Evolutionary conservation across 2,888 invertebrate species (phyloP), one percentile per base, ranked within the genome.

Genomic region (Lithophane ornitopus): DNA sequence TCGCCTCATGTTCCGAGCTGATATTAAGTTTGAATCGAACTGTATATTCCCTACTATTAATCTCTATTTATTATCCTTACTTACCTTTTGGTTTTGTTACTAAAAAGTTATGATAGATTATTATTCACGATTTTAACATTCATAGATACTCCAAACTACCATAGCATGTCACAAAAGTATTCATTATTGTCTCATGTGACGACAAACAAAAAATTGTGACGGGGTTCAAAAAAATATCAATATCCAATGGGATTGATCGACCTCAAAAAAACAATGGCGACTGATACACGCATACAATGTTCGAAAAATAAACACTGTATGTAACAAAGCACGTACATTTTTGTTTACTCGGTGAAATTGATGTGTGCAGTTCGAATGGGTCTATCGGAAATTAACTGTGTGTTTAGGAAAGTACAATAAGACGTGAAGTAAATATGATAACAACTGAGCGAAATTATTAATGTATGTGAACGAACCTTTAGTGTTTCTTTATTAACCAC

Each of bases 261-360:
- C 71, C 77, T 74, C 77, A 84, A 84, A 83, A 84, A 83, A 84
- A 81, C 70, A 83, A 84, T 70, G 28, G 71, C 58, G 54, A 62
- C 65, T 56, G 73, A 84, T 85, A 88, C 89, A 83, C 74, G 85
- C 81, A 79, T 74, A 80, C 86, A 87, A 85, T 87, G 83, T 85
- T 84, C 26, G 71, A 67, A 81, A 82, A 85, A 82, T 86, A 87
- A 89, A 88, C 85, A 87, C 87, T 85, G 86, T 81, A 81, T 78
- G 81, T 87, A 81, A 81, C 84, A 83, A 83, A 80, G 81, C 79
- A 82, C 78, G 86, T 79, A 82, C 86, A 87, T 84, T 87, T 84
- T 85, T 90, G 89, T 91, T 89, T 90, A 90, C 84, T 76, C 72
- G 73, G 72, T 79, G 85, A 86, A 89, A 91, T 90, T 89, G 90